Base-by-base conservation (phyloP, 2,113 vertebrate genomes). In the Podarcis raffonei region DNA sequence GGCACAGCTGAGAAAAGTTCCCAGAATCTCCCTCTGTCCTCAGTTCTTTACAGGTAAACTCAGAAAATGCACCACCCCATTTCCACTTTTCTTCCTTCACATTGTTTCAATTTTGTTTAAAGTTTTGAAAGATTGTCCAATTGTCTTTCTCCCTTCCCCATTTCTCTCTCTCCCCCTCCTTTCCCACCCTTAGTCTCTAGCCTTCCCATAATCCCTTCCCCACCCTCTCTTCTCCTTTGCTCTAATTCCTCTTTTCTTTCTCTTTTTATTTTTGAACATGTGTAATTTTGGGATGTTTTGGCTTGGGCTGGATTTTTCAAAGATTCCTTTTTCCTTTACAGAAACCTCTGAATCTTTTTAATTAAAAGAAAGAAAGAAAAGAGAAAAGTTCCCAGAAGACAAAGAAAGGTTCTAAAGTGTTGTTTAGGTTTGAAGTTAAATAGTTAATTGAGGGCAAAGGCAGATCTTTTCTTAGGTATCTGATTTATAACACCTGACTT, bases 261-360 rank as follows among this genome's bases (percentile, higher is more conserved):
- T 66, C 25, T 92, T 87, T 92, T 92, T 93, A 92, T 94, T 93
- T 80, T 93, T 77, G 79, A 89, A 90, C 59, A 85, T 95, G 94
- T 96, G 94, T 94, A 95, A 94, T 89, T 94, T 94, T 93, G 93
- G 94, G 95, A 86, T 88, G 93, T 93, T 94, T 84, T 90, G 86
- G 93, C 89, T 94, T 62, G 89, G 94, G 95, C 94, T 96, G 95
- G 93, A 95, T 95, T 93, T 88, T 94, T 95, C 94, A 89, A 91
- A 77, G 93, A 92, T 94, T 94, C 92, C 95, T 94, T 96, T 89
- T 89, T 94, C 84, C 83, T 94, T 95, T 94, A 94, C 96, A 95
- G 94, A 96, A 85, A 90, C 85, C 53, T 86, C 92, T 72, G 82
- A 89, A 92, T 77, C 89, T 87, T 93, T 91, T 88, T 74, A n/a